These are phyloP conservation scores for Lucilia cuprina DNA, from an alignment of 1,140 invertebrate genomes.

Conservation along the genomic window DNA sequence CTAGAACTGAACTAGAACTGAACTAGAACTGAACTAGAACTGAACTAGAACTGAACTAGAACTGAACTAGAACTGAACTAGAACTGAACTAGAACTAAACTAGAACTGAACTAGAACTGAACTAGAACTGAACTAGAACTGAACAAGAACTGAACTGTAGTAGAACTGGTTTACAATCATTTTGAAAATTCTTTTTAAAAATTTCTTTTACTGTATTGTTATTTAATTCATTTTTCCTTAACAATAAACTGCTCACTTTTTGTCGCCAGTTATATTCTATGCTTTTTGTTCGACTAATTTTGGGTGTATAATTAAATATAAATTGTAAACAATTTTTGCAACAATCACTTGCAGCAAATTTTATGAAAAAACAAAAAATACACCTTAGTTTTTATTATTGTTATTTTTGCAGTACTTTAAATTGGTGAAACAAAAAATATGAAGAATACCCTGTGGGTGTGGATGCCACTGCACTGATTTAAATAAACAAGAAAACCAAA, in stretches of 20 bases:
- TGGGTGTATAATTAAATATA: conserved; percentile 14
- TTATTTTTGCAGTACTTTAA: neutral
- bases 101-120: no score
- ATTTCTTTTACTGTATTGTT: no score
- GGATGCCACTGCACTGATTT: neutral
- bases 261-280: neutral
- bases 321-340: conserved; percentile 15
- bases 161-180: no score
- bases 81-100: no score
- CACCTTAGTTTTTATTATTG: neutral
- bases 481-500: conserved; percentile 18
- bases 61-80: no score
- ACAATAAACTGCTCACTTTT: neutral
- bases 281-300: conserved; percentile 8
- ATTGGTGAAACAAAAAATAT: neutral
- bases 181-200: no score
- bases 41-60: no score
- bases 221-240: neutral
- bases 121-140: no score
- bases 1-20: no score
- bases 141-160: no score
- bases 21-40: no score
- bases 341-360: conserved; percentile 1
- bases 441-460: neutral
- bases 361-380: neutral